Evolutionary conservation across 2,797 vertebrate species (phyloP).

Genomic region (Clamator glandarius): DNA sequence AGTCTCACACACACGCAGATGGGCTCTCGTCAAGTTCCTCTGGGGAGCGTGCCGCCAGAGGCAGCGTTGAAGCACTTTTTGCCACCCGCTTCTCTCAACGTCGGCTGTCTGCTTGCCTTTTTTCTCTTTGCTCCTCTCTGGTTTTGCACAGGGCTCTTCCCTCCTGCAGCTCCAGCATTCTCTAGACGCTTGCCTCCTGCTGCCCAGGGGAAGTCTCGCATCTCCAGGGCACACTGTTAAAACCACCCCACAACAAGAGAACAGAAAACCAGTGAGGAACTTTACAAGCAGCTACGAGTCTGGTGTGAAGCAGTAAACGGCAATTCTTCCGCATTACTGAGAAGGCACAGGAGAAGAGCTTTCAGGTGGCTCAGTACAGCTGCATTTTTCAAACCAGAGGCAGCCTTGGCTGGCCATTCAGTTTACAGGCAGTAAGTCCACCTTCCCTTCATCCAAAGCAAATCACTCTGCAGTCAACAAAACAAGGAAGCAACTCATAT

Average conservation of each 20-base stretch:
- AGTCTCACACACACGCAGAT: conserved; percentile 82
- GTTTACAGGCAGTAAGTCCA: not conserved
- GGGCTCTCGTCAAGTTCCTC: conserved; percentile 87
- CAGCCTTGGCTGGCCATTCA: not conserved
- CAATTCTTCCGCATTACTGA: not conserved
- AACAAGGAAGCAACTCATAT: not conserved
- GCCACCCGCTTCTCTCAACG: conserved; percentile 72
- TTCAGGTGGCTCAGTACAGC: not conserved
- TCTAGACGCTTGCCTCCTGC: conserved; percentile 90
- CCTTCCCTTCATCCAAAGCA: not conserved
- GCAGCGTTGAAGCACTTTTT: conserved; percentile 68
- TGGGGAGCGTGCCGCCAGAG: conserved; percentile 75
- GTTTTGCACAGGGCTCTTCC: conserved; percentile 92
- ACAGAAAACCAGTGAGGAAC: conserved; percentile 31
- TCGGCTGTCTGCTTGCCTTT: conserved; percentile 88
- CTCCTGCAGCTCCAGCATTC: conserved; percentile 98
- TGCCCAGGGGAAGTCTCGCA: conserved; percentile 94
- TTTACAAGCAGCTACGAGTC: not conserved
- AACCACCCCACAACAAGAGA: conserved; percentile 14
- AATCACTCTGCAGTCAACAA: not conserved
- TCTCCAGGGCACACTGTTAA: conserved; percentile 92
- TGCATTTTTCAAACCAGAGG: not conserved
- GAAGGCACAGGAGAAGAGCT: not conserved
- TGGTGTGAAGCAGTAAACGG: not conserved
- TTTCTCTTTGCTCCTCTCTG: conserved; percentile 93